phyloP scores from a whole-genome alignment of 2,797 vertebrate species.

The Orientallactaga sibirica region DNA sequence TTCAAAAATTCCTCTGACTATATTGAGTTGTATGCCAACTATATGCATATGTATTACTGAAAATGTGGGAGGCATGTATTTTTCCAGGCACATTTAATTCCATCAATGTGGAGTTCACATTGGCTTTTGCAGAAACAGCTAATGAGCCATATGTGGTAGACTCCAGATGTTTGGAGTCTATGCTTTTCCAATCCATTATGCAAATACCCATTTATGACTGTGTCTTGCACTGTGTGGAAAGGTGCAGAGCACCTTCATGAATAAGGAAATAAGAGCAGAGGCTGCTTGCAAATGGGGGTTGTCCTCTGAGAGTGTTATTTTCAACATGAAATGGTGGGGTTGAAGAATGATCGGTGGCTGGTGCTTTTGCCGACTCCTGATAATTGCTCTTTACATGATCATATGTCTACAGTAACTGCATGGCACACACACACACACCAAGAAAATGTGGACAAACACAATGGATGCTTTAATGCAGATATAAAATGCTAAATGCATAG shows the following conservation, averaged over 20 bases:
- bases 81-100: constrained; percentile 76
- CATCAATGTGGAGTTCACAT: constrained; percentile 55
- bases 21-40: constrained; percentile 70
- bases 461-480: background rate
- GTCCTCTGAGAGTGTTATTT: constrained; percentile 58
- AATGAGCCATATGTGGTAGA: constrained; percentile 58
- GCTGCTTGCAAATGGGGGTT: constrained; percentile 51
- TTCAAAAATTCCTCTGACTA: constrained; percentile 53
- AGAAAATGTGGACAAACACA: background rate
- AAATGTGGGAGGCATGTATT: constrained; percentile 73
- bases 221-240: constrained; percentile 17
- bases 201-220: constrained; percentile 40
- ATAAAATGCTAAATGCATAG: background rate
- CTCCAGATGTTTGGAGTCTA: constrained; percentile 63
- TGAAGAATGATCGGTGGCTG: background rate
- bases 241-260: constrained; percentile 17
- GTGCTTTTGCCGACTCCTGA: constrained; percentile 12
- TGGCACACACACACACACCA: background rate
- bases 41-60: constrained; percentile 67
- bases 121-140: constrained; percentile 56
- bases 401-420: constrained; percentile 16
- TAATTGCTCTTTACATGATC: constrained; percentile 8
- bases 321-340: constrained; percentile 29
- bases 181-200: constrained; percentile 61
- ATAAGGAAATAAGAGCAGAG: constrained; percentile 58